Evolutionary conservation across 1,140 invertebrate genomes (phyloP), one percentile per base, ranked within the genome.

Genomic region (Patella vulgata): DNA sequence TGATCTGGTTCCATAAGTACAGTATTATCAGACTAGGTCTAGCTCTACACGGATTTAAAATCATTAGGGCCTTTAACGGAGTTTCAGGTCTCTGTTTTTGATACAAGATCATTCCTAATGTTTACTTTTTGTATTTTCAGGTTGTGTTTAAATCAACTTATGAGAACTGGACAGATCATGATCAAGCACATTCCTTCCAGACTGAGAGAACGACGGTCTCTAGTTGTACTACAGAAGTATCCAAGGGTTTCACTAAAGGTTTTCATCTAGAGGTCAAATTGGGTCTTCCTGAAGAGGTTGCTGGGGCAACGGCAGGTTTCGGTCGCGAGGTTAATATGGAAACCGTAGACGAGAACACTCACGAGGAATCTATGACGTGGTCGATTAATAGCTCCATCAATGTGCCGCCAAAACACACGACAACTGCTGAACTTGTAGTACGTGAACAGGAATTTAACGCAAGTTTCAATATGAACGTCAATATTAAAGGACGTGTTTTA

Each of bases 141-240:
- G 80, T 84, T 19, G 72, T 84, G 6, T 87, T 86, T 68, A 82
- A 82, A 51, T 86, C 85, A 6, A 78, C 82, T 23, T 87, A 86
- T 75, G 81, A 81, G 8, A 87, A 87, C 68, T 79, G 78, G 51
- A 87, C 86, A 9, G 74, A 84, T 19, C 56, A 73, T 27, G 74
- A 80, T 14, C 86, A 87, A 61, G 83, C 85, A 28, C 87, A 87
- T 73, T 86, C 85, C 6, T 84, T 87, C 63, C 81, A 84, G 59
- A 86, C 86, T 11, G 85, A 86, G 57, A 59, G 86, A 42, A 80
- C 82, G 25, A 87, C 85, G 5, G 69, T 75, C n/a, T 84, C 79
- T 36, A 74, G 81, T 3, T 83, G 80, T 59, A 82, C 78, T 0
- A 81, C 85, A 6, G 64, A 59, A 14, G 71, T 86, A 30, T 77